Evolutionary conservation across 2,888 invertebrate species (phyloP).

Genomic region (Camponotus fellah): DNA sequence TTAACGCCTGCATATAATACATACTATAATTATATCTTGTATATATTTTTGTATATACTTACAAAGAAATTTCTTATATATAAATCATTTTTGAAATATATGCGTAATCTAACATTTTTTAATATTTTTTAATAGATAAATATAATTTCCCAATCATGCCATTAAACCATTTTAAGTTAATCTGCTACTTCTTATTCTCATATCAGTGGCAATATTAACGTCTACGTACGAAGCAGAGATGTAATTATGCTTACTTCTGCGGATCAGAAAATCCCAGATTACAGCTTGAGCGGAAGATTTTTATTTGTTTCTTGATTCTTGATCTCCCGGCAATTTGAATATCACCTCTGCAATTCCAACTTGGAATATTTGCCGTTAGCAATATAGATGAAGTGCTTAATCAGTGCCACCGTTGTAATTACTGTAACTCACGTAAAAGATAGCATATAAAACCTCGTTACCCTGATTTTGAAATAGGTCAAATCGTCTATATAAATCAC

Average conservation of each 20-base stretch:
- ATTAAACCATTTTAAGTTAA: background rate
- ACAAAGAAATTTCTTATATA: background rate
- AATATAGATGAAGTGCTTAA: slow-evolving; percentile 36
- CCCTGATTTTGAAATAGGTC: slow-evolving; percentile 39
- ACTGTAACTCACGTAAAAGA: slow-evolving; percentile 20
- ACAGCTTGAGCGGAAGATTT: slow-evolving; percentile 2
- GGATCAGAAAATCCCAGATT: background rate
- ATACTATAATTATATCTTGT: background rate
- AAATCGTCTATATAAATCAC: slow-evolving; percentile 9
- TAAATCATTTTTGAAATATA: background rate
- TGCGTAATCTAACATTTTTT: background rate
- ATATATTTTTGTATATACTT: no score
- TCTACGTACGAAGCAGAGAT: background rate
- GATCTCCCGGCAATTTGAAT: background rate
- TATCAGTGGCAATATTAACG: background rate
- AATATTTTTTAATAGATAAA: background rate
- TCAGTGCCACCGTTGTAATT: slow-evolving; percentile 38
- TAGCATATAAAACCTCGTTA: slow-evolving; percentile 7
- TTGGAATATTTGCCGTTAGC: slow-evolving; percentile 24
- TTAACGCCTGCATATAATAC: background rate
- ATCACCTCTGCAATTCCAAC: background rate
- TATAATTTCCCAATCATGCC: background rate
- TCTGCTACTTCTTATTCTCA: background rate
- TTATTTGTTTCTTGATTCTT: background rate
- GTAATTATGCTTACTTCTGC: background rate